These are phyloP conservation scores for Ictalurus punctatus DNA, from an alignment of 2,113 vertebrate genomes.

Conservation along the genomic window DNA sequence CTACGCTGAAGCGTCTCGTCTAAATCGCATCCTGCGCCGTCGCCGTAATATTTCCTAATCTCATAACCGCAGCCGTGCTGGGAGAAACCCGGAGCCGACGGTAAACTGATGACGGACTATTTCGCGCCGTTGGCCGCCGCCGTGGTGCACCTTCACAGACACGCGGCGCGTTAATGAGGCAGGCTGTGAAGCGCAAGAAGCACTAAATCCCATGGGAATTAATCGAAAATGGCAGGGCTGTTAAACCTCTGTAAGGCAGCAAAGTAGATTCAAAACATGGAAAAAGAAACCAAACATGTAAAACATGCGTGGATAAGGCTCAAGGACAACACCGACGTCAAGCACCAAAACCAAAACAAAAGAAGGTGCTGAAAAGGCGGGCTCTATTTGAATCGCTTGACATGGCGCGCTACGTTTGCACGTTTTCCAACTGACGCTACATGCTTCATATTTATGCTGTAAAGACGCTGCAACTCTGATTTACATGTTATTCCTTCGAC, in stretches of 20 bases:
- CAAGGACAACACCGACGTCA: conserved; percentile 55
- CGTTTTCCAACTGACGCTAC: not conserved
- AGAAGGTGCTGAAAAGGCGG: conserved; percentile 12
- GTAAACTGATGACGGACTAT: conserved; percentile 8
- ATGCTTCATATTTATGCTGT: not conserved
- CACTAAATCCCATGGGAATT: conserved; percentile 60
- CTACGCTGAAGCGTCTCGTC: conserved; percentile 59
- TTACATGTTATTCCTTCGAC: conserved; percentile 1
- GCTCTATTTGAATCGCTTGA: conserved; percentile 11
- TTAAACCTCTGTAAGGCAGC: conserved; percentile 28
- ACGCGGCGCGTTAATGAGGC: conserved; percentile 51
- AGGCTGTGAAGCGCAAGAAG: conserved; percentile 63
- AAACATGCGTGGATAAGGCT: conserved; percentile 56
- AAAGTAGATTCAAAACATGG: conserved; percentile 19
- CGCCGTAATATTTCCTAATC: conserved; percentile 64
- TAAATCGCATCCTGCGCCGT: conserved; percentile 63
- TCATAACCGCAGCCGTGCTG: conserved; percentile 47
- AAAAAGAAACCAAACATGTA: conserved; percentile 57
- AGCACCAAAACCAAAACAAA: conserved; percentile 42
- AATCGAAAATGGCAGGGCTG: conserved; percentile 19
- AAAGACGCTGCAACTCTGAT: conserved; percentile 18
- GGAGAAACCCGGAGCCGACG: not conserved
- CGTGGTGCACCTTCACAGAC: conserved; percentile 6
- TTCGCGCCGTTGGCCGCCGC: not conserved
- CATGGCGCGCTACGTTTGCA: not conserved